Evolutionary conservation across 2,797 vertebrate species (phyloP), one percentile per base, ranked within the genome.

Genomic region (Pipistrellus pipistrellus): DNA sequence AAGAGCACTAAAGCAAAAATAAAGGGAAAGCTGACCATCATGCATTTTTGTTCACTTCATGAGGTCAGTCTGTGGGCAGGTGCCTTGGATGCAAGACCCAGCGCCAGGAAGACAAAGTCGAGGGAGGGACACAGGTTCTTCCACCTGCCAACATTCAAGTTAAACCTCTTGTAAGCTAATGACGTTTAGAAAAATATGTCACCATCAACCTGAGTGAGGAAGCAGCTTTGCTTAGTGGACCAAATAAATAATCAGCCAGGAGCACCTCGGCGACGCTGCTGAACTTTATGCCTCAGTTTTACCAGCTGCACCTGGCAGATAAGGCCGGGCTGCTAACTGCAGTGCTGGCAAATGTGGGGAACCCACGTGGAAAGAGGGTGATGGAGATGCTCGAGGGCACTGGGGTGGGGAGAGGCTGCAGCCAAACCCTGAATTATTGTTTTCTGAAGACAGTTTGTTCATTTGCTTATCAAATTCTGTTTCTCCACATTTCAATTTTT

Each of bases 211-310:
- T 1, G 87, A 85, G 91, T 64, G 53, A 77, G 64, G 94, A 82
- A 68, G 88, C 82, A 14, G 92, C 92, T 97, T 96, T 96, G 94
- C 94, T 95, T 85, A 97, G 88, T 86, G 93, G 73, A 97, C 95
- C 93, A 95, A 92, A 78, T 85, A 93, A 93, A 85, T 80, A 75
- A 95, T 92, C 94, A 96, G 90, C 6, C 81, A 7, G 55, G 35
- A 91, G 85, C 69, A n/a, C n/a, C 87, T 32, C 8, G 0, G 85
- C 7, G 3, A 53, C 0, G 71, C 14, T 6, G 1, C 30, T 69
- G 30, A 62, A 44, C 76, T 73, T 62, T 46, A 72, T 87, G 93
- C 87, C 96, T 97, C 97, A 66, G 96, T 95, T 95, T 95, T 78
- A 85, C 94, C 82, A 44, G 95, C 95, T 97, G 97, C 20, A 1